Conservation (phyloP, 1,140 invertebrate genomes). For the Bombyx mori region ASM3026992v2 NC_085107.1:7127001-7127500, state of each 20-base stretch:
- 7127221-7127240: constrained; percentile 28
- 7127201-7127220: constrained; percentile 6
- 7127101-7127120: too few relatives aligned
- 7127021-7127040: too few relatives aligned
- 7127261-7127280: constrained; percentile 65
- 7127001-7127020: too few relatives aligned
- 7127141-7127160: too few relatives aligned
- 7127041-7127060: too few relatives aligned
- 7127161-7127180: too few relatives aligned
- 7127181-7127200: too few relatives aligned
- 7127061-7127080: too few relatives aligned
- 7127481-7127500: constrained; percentile 25
- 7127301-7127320: constrained; percentile 66
- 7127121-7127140: too few relatives aligned
- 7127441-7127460: constrained; percentile 20
- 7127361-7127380: constrained; percentile 67
- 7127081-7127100: too few relatives aligned
- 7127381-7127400: constrained; percentile 46
- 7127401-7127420: constrained; percentile 48
- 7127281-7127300: constrained; percentile 55
- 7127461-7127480: constrained; percentile 38
- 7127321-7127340: constrained; percentile 54
- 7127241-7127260: constrained; percentile 32
- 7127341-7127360: constrained; percentile 51
- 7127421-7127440: constrained; percentile 27